Evolutionary conservation across 2,113 vertebrate genomes (phyloP).

Genomic region (Pipa parva): DNA sequence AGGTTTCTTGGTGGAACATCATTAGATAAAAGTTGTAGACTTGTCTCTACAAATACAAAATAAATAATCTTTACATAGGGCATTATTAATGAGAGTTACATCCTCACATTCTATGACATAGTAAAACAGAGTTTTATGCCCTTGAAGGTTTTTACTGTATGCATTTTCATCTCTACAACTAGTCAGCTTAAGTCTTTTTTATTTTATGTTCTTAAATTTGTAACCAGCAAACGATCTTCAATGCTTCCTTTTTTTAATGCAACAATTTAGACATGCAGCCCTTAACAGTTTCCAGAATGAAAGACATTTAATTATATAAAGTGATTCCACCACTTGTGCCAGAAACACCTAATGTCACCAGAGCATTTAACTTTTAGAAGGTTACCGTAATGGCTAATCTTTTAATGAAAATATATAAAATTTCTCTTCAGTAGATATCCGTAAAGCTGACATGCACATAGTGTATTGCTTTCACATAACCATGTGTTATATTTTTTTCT

Average conservation of each 20-base stretch:
- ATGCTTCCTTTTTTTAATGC: conserved; percentile 54
- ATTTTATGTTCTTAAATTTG: too few relatives aligned
- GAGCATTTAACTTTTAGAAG: conserved; percentile 50
- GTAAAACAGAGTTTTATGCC: too few relatives aligned
- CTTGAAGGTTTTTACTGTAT: too few relatives aligned
- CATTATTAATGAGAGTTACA: too few relatives aligned
- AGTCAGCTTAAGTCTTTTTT: too few relatives aligned
- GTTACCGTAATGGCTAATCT: conserved; percentile 56
- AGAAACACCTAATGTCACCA: conserved; percentile 53
- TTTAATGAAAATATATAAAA: conserved; percentile 41
- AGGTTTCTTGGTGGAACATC: too few relatives aligned
- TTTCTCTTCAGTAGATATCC: neutral
- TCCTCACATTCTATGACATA: too few relatives aligned
- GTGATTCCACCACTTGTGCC: conserved; percentile 53
- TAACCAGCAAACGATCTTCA: too few relatives aligned
- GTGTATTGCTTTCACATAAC: neutral
- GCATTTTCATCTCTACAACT: too few relatives aligned
- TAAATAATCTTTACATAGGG: too few relatives aligned
- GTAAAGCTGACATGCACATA: neutral
- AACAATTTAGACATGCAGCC: conserved; percentile 50
- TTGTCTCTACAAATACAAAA: too few relatives aligned
- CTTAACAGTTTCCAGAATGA: conserved; percentile 64
- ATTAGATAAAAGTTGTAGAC: too few relatives aligned
- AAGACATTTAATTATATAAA: conserved; percentile 69
- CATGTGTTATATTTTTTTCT: neutral